Evolutionary conservation across 2,888 invertebrate genomes (phyloP), one percentile per base, ranked within the genome.

Genomic region (Norana najaformis): DNA sequence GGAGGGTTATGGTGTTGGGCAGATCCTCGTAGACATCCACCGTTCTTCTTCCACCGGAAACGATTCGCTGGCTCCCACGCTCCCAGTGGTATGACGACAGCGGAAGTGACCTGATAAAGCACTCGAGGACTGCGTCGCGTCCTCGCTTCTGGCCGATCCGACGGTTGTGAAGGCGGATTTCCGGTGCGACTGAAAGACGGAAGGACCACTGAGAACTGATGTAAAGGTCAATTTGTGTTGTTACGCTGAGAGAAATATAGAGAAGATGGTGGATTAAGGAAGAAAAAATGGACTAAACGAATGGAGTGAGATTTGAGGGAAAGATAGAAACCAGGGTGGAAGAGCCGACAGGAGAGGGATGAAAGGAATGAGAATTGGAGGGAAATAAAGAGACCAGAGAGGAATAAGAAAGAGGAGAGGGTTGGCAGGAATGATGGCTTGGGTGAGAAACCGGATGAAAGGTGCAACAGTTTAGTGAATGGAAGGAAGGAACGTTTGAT

Each of bases 51-150:
- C 37, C 85, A 18, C 37, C 85, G 85, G 85, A 85, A 35, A 85
- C 36, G 35, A 85, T 37, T 30, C 85, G 85, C 36, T 85, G 36
- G 85, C 85, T 37, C 85, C 85, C 36, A 35, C 85, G 85, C 39
- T 90, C 89, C 89, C 88, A 90, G 83, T 83, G 39, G 34, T 89
- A 89, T 6, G 69, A 35, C 23, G 83, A 37, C 83, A 90, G 34
- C 35, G 91, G 91, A 36, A 36, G 53, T 2, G 94, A 93, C 30
- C 93, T 93, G 53, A 94, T 92, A n/a, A 92, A 90, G 90, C 94
- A 94, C 89, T 94, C 94, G 37, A 94, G 91, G 23, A 94, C 93
- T 0, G 94, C 94, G 82, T 93, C 93, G 90, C 92, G 93, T 14
- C 94, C 94, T 41, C 91, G 83, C 37, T 89, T 83, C 90, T 94